These are phyloP conservation scores for Drosophila littoralis DNA, from an alignment of 1,140 invertebrate species.

Conservation along the genomic window DNA sequence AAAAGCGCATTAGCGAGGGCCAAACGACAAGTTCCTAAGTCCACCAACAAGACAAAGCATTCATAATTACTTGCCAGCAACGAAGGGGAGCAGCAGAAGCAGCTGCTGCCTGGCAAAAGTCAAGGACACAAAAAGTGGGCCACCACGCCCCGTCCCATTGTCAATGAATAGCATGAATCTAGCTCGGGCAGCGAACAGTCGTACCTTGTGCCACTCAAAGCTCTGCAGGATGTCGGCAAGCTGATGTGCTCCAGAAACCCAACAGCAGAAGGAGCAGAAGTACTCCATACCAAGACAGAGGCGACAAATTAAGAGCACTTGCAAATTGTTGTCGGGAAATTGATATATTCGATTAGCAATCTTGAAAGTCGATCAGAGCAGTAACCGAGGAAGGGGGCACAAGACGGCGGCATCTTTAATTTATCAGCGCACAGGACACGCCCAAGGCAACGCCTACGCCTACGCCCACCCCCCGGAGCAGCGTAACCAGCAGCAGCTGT, in stretches of 20 bases:
- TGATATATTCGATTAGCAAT: conserved; percentile 79
- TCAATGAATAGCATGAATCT: conserved; percentile 56
- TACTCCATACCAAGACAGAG: neutral
- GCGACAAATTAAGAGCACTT: conserved; percentile 62
- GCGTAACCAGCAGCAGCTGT: conserved; percentile 14
- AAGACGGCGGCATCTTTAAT: conserved; percentile 49
- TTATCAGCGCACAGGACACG: conserved; percentile 44
- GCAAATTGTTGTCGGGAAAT: conserved; percentile 67
- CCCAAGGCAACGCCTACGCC: neutral
- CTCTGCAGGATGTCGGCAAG: conserved; percentile 58
- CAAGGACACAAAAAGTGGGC: conserved; percentile 54
- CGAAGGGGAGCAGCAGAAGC: neutral
- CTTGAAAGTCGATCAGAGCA: conserved; percentile 32
- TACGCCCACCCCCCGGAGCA: neutral
- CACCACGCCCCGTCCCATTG: conserved; percentile 8
- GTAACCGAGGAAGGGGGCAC: neutral
- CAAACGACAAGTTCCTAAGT: conserved; percentile 75
- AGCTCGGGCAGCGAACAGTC: conserved; percentile 25
- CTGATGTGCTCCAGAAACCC: conserved; percentile 53
- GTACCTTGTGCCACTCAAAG: conserved; percentile 51
- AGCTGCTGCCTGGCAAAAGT: conserved; percentile 51
- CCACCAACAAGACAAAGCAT: conserved; percentile 35
- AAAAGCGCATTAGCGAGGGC: conserved; percentile 74
- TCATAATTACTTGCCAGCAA: conserved; percentile 42
- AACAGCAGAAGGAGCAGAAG: neutral